phyloP scores from a whole-genome alignment of 2,888 invertebrate species.

The Diarsia rubi region DNA sequence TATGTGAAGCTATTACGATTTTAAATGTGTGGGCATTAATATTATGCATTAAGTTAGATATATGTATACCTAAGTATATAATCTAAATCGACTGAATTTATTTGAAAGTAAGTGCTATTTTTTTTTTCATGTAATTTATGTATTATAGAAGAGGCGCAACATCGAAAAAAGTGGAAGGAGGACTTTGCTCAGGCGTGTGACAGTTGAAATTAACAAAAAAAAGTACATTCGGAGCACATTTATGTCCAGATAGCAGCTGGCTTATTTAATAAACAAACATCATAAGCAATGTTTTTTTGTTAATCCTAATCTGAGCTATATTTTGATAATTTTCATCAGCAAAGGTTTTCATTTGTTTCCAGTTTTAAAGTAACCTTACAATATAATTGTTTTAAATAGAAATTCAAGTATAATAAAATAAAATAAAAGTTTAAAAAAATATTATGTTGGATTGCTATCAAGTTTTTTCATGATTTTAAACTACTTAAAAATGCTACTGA shows the following conservation, averaged over 20 bases:
- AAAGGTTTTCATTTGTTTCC: conserved; percentile 12
- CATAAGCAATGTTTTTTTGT: conserved; percentile 28
- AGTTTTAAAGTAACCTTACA: background rate
- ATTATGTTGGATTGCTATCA: background rate
- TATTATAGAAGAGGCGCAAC: too few relatives aligned
- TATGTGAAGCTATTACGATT: background rate
- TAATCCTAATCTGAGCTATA: conserved; percentile 29
- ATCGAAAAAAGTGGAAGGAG: too few relatives aligned
- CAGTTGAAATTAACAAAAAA: too few relatives aligned
- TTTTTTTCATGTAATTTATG: conserved; percentile 13
- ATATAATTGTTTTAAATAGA: background rate
- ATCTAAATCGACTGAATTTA: background rate
- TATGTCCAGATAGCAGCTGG: conserved; percentile 12
- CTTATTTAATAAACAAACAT: conserved; percentile 8
- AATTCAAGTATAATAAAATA: background rate
- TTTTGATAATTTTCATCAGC: conserved; percentile 18
- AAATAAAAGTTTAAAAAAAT: background rate
- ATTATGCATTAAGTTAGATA: background rate
- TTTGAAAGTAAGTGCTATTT: background rate
- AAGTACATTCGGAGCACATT: conserved; percentile 27
- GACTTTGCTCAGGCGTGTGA: too few relatives aligned
- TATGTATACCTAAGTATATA: background rate
- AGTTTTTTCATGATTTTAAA: background rate
- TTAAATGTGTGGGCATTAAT: background rate
- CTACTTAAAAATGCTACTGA: conserved; percentile 1